Base-by-base conservation (phyloP, 2,888 invertebrate species). In the Drosophila silvestris region DNA sequence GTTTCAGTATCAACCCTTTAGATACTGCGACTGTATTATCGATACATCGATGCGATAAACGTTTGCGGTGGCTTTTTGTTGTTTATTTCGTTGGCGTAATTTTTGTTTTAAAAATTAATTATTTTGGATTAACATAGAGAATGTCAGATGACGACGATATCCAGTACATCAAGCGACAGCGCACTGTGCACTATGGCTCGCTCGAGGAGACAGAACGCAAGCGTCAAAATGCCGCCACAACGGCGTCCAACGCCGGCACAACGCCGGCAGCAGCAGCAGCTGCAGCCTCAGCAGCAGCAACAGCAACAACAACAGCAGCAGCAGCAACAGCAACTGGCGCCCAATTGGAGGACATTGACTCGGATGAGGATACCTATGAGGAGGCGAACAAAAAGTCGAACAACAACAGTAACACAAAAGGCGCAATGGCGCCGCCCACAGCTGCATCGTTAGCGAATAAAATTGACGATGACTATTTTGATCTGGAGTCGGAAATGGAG, bases 141-240 rank as follows among this genome's bases (percentile, higher is more conserved):
- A 96, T 97, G 97, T 97, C 97, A 2, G 98, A 98, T 93, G 98
- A 97, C 69, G 93, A 94, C 59, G 97, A 97, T 91, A 93, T 96
- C 56, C 94, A 95, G 56, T 95, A 96, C 73, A 94, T 96, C 0
- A 97, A 97, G 92, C 96, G 96, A 78, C 95, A 95, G 68, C 96
- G 96, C 92, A 96, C 96, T 0, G 95, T 98, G 59, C 97, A 98
- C 91, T 98, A 98, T 95, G 98, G 98, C 19, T 98, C 98, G 0
- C 93, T 98, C 91, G 98, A 98, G 92, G 98, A 98, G 90, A 94
- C 95, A 39, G 98, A 98, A 93, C 95, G 96, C 77, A 95, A 95
- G 16, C 94, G 97, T 66, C 93, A 97, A 89, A 72, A 61, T 53
- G 79, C 83, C 51, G 66, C 81, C 5, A 52, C 71, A 30, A 56